Conservation (phyloP, 1,140 invertebrate species). For the Apis laboriosa region DNA sequence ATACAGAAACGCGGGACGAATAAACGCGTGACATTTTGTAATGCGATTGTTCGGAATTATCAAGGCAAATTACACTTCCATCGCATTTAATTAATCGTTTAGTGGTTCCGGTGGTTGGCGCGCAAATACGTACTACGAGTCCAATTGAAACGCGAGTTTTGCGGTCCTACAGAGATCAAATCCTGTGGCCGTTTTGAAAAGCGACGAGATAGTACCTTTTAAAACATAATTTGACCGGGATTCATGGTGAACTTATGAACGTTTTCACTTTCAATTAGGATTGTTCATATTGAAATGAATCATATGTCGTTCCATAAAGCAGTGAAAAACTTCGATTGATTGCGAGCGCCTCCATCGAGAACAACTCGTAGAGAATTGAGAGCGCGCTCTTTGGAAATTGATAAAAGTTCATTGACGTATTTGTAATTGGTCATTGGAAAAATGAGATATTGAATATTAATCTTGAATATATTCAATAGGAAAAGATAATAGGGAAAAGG, state of each 20-base stretch:
- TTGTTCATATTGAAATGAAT: not conserved
- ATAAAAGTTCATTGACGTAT: too few species aligned
- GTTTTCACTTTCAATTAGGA: slow-evolving; percentile 15
- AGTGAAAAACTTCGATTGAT: not conserved
- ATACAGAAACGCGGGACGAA: not conserved
- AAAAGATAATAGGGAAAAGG: too few species aligned
- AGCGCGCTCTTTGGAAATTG: too few species aligned
- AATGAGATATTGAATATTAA: too few species aligned
- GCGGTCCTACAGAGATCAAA: not conserved
- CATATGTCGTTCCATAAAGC: too few species aligned
- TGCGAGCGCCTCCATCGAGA: not conserved
- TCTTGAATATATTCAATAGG: too few species aligned
- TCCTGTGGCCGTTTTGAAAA: not conserved
- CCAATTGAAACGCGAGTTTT: slow-evolving; percentile 3
- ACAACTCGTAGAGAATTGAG: too few species aligned
- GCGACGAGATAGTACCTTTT: not conserved
- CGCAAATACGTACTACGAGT: slow-evolving; percentile 33
- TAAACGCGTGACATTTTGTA: not conserved
- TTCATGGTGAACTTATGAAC: not conserved
- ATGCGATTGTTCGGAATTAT: slow-evolving; percentile 36
- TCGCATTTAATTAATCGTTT: slow-evolving; percentile 37
- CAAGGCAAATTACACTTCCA: slow-evolving; percentile 49
- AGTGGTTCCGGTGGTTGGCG: not conserved
- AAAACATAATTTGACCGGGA: slow-evolving; percentile 7
- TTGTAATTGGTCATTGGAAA: too few species aligned